phyloP scores from a whole-genome alignment of 2,888 invertebrate species.

The Hoplodrina blanda region DNA sequence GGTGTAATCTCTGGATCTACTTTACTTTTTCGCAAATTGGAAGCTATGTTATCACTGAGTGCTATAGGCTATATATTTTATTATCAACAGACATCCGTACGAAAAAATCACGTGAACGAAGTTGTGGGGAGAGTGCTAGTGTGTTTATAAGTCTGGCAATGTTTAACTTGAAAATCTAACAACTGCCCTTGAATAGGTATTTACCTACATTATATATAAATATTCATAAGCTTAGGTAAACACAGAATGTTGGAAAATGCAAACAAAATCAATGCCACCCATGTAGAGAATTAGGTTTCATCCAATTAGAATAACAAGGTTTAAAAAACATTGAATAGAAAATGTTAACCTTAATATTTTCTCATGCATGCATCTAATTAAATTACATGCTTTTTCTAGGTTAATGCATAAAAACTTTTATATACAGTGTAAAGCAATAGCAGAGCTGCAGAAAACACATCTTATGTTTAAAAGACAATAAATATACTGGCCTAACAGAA shows the following conservation, averaged over 20 bases:
- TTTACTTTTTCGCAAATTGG: too few relatives aligned
- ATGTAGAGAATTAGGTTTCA: constrained; percentile 23
- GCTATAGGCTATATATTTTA: too few relatives aligned
- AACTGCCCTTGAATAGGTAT: constrained; percentile 5
- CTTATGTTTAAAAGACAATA: constrained; percentile 15
- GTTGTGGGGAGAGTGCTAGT: too few relatives aligned
- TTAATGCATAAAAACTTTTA: constrained; percentile 21
- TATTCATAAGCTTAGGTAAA: constrained; percentile 20
- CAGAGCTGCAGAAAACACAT: background rate
- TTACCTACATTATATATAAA: constrained; percentile 21
- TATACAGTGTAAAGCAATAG: constrained; percentile 3
- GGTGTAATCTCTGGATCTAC: too few relatives aligned
- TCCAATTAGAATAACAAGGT: constrained; percentile 37
- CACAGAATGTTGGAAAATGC: constrained; percentile 3
- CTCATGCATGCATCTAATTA: constrained; percentile 45
- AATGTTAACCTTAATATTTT: constrained; percentile 30
- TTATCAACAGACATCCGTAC: too few relatives aligned
- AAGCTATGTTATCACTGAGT: too few relatives aligned
- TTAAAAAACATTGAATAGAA: constrained; percentile 5
- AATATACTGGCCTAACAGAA: too few relatives aligned
- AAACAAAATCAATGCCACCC: constrained; percentile 18
- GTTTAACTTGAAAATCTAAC: background rate
- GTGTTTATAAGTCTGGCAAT: background rate
- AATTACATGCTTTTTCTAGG: constrained; percentile 33
- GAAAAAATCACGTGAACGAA: too few relatives aligned